phyloP scores from a whole-genome alignment of 2,888 invertebrate species.

The Myathropa florea region DNA sequence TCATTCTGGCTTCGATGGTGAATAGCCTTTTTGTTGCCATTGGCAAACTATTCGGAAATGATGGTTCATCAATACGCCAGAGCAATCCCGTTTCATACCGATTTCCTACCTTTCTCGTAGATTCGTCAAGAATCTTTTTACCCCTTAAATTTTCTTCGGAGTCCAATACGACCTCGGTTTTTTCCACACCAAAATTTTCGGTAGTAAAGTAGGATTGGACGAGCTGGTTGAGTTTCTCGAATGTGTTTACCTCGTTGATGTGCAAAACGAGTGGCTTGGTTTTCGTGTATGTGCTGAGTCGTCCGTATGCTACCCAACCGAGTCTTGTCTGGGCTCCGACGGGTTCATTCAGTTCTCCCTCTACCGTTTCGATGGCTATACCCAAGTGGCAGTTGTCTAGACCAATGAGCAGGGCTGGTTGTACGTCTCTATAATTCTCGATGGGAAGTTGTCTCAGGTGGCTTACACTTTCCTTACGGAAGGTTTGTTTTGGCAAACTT shows the following conservation, averaged over 20 bases:
- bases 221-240: neutral
- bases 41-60: neutral
- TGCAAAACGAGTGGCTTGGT: too few relatives aligned
- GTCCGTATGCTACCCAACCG: too few relatives aligned
- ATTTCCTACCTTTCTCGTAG: neutral
- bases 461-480: too few relatives aligned
- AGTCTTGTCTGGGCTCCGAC: too few relatives aligned
- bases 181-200: neutral
- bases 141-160: slow-evolving; percentile 1
- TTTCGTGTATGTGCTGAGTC: too few relatives aligned
- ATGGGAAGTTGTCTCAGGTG: too few relatives aligned
- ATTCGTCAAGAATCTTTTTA: neutral
- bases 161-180: neutral
- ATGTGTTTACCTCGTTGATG: neutral
- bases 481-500: too few relatives aligned
- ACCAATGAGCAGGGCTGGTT: too few relatives aligned
- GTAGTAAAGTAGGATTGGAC: slow-evolving; percentile 2
- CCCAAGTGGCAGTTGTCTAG: too few relatives aligned
- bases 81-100: neutral
- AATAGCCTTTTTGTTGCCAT: neutral
- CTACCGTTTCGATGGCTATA: too few relatives aligned
- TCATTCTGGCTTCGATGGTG: slow-evolving; percentile 5
- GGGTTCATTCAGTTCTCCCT: too few relatives aligned
- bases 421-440: too few relatives aligned
- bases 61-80: neutral